A percentile compares a stretch with the other conserved stretches of the same genome.
Conservation (phyloP, 2,113 vertebrate genomes). For the Pachyramphus minor region DNA sequence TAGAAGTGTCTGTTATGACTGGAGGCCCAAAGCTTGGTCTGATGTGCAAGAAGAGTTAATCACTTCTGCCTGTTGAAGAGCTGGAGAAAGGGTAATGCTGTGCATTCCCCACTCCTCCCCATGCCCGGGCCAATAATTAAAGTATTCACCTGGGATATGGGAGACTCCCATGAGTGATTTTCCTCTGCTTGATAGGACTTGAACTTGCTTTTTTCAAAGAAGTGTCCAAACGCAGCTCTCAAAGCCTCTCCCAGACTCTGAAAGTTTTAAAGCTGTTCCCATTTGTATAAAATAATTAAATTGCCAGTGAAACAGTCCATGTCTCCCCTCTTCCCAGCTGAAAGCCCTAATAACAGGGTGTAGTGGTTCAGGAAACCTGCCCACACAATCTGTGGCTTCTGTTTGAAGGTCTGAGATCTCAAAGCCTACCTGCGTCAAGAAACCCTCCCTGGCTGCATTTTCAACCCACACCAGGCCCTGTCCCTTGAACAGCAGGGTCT, state of each 20-base stretch:
- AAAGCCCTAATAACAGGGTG: conserved; percentile 35
- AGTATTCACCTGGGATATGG: neutral
- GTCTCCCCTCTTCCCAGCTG: neutral
- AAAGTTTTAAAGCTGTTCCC: conserved; percentile 42
- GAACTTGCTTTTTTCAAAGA: conserved; percentile 32
- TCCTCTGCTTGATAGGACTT: conserved; percentile 43
- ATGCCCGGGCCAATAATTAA: neutral
- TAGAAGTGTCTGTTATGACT: neutral
- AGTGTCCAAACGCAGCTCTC: neutral
- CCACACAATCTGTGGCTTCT: conserved; percentile 37
- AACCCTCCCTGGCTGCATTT: neutral
- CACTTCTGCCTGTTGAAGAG: neutral
- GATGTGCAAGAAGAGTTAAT: neutral
- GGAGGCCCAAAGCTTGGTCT: neutral
- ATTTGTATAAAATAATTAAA: conserved; percentile 64
- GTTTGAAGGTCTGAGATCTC: conserved; percentile 33
- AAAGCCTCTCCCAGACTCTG: conserved; percentile 37
- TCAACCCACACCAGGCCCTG: neutral
- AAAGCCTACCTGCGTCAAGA: neutral
- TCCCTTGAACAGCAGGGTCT: neutral
- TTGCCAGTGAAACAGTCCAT: neutral
- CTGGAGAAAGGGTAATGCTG: neutral
- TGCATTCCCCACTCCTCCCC: neutral
- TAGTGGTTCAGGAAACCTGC: conserved; percentile 22
- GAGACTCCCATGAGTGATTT: conserved; percentile 6